Evolutionary conservation across 2,113 vertebrate species (phyloP).

Genomic region (Cavia porcellus): DNA sequence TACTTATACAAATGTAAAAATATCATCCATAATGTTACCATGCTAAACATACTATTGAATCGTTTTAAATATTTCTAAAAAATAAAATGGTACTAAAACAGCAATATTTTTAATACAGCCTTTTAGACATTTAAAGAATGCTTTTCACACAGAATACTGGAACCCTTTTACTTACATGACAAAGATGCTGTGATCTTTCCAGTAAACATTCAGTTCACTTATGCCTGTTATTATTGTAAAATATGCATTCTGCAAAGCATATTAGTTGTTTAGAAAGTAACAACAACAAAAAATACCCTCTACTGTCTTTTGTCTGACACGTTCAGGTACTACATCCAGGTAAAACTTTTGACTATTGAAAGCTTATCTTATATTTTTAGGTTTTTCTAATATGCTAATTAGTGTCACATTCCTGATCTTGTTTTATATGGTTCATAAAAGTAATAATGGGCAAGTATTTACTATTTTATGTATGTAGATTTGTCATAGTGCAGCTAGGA

Average conservation of each 20-base stretch:
- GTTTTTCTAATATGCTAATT: neutral
- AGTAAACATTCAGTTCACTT: neutral
- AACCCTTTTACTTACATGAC: neutral
- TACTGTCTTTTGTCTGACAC: neutral
- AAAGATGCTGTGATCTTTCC: neutral
- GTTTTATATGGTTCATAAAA: neutral
- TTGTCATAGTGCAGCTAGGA: neutral
- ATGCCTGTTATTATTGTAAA: neutral
- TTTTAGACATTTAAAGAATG: conserved; percentile 9
- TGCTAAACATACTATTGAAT: neutral
- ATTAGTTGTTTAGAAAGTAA: neutral
- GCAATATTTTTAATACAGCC: neutral
- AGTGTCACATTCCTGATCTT: neutral
- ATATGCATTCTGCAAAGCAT: neutral
- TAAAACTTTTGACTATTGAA: neutral
- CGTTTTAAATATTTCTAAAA: neutral
- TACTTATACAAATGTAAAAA: conserved; percentile 28
- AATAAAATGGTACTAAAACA: neutral
- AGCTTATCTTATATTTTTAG: neutral
- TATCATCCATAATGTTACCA: neutral
- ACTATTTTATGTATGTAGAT: neutral
- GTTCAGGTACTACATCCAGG: neutral
- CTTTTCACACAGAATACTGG: neutral
- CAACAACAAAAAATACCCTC: neutral
- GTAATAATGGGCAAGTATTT: neutral